Percentiles rank a stretch among this genome's conserved stretches.
Conservation (phyloP, 2,113 vertebrate genomes). For the Camelus bactrianus region DNA sequence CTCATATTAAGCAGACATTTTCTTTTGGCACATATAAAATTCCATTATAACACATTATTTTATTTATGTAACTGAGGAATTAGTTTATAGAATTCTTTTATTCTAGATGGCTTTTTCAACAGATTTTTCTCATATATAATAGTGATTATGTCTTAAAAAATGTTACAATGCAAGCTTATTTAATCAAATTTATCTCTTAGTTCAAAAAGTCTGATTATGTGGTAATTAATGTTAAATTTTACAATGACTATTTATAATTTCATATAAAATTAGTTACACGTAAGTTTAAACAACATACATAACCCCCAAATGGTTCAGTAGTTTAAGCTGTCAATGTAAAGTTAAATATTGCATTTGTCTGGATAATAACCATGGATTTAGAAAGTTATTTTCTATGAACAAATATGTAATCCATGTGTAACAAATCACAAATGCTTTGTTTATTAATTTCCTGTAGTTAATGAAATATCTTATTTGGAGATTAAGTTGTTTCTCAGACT, state of each 20-base stretch:
- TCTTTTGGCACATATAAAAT: background rate
- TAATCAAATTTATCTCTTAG: background rate
- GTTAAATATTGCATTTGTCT: background rate
- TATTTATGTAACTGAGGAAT: background rate
- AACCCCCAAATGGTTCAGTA: background rate
- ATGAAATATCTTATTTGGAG: background rate
- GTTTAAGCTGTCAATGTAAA: background rate
- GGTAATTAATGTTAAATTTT: background rate
- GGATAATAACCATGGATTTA: conserved; percentile 60
- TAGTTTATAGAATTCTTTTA: background rate
- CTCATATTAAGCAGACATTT: background rate
- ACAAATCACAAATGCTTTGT: background rate
- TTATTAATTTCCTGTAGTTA: background rate
- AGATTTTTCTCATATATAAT: background rate
- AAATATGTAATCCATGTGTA: conserved; percentile 7
- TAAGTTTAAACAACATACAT: conserved; percentile 60
- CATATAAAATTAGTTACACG: conserved; percentile 79
- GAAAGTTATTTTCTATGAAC: conserved; percentile 70
- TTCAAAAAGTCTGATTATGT: background rate
- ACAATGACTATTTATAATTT: conserved; percentile 71
- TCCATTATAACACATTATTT: background rate
- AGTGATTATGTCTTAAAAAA: background rate
- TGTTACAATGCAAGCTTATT: background rate
- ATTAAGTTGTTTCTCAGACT: background rate
- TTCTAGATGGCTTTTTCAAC: background rate